Conservation (phyloP, 2,113 vertebrate species). For the Cephalopterus ornatus region DNA sequence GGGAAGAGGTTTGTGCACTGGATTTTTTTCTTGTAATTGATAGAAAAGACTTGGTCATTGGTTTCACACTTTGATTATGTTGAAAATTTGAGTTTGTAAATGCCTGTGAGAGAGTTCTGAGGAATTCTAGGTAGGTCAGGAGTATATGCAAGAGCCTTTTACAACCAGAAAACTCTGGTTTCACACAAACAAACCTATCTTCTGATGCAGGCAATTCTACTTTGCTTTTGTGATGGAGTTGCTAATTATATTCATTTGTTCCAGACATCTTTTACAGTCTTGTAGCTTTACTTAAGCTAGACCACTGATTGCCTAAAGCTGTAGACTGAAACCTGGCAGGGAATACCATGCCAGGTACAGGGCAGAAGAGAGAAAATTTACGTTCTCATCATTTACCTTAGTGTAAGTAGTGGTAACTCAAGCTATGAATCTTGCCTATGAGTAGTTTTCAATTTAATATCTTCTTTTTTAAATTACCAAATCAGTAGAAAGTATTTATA, state of each 20-base stretch:
- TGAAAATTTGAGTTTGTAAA: background rate
- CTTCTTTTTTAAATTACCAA: background rate
- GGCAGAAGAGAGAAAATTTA: background rate
- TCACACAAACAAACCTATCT: background rate
- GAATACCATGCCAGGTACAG: background rate
- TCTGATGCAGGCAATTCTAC: background rate
- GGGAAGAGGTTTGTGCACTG: background rate
- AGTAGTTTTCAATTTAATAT: background rate
- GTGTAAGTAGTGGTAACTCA: background rate
- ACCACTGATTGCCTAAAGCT: background rate
- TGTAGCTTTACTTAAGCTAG: background rate
- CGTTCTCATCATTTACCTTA: background rate
- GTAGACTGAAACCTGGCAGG: background rate
- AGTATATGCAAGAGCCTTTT: background rate
- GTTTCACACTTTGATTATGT: accelerated
- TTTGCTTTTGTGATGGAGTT: background rate
- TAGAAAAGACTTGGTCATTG: background rate
- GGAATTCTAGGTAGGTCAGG: background rate
- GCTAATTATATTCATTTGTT: background rate
- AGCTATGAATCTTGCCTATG: background rate
- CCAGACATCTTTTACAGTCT: background rate
- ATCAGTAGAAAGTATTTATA: background rate
- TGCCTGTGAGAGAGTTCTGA: background rate
- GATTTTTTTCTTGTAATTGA: background rate
- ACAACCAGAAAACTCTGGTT: background rate